Conservation (phyloP, 2,888 invertebrate species). For the Diogma glabrata region DNA sequence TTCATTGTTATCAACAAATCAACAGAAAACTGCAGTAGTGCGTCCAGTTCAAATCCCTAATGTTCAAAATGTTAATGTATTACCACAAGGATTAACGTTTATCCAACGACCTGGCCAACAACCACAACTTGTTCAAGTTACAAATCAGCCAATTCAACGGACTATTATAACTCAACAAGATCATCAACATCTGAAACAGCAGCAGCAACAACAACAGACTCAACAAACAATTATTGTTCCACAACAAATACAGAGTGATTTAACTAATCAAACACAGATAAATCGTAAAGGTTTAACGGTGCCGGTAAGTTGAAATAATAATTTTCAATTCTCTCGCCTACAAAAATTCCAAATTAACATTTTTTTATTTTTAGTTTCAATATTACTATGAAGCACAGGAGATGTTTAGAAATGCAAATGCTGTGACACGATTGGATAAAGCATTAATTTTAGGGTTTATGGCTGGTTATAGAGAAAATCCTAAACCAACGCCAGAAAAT, state of each 20-base stretch:
- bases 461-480: constrained; percentile 97
- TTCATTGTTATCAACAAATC: constrained; percentile 24
- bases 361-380: constrained; percentile 57
- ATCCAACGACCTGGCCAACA: constrained; percentile 37
- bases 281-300: constrained; percentile 31
- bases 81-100: constrained; percentile 35
- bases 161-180: constrained; percentile 34
- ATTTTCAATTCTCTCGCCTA: constrained; percentile 4
- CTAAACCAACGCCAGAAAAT: constrained; percentile 93
- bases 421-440: constrained; percentile 92
- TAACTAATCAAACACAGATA: constrained; percentile 19
- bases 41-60: constrained; percentile 31
- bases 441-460: constrained; percentile 95
- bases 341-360: constrained; percentile 8
- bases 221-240: constrained; percentile 14
- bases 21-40: constrained; percentile 25
- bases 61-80: constrained; percentile 28
- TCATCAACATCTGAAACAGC: constrained; percentile 34
- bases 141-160: constrained; percentile 27
- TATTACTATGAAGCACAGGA: constrained; percentile 96
- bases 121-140: constrained; percentile 34
- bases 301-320: constrained; percentile 27
- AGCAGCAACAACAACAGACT: constrained; percentile 21
- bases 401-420: constrained; percentile 93
- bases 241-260: constrained; percentile 28